A percentile compares a stretch with the other conserved stretches of the same genome.
Evolutionary conservation across 1,140 invertebrate genomes (phyloP).

Genomic region (Lepidotrigona ventralis): DNA sequence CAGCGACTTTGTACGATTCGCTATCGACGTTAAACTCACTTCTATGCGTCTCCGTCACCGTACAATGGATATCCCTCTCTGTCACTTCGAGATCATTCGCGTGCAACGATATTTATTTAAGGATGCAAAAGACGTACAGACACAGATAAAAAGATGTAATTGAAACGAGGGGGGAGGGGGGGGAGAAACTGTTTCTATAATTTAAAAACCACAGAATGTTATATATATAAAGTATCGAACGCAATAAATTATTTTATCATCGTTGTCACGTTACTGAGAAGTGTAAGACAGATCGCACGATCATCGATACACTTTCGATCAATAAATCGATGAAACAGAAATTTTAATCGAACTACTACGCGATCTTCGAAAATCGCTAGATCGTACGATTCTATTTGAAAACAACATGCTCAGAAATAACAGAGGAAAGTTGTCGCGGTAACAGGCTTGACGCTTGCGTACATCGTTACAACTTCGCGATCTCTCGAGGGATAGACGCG

Average conservation of each 20-base stretch:
- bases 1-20: slow-evolving; percentile 49
- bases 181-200: no score
- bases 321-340: not conserved
- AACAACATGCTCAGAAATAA: not conserved
- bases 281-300: not conserved
- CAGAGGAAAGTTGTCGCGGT: no score
- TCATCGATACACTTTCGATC: not conserved
- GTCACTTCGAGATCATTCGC: not conserved
- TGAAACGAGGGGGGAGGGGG: no score
- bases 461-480: not conserved
- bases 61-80: slow-evolving; percentile 7
- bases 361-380: not conserved
- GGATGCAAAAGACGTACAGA: not conserved
- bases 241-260: not conserved
- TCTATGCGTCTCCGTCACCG: not conserved
- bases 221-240: not conserved
- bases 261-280: not conserved
- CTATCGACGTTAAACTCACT: slow-evolving; percentile 49
- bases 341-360: not conserved
- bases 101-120: not conserved
- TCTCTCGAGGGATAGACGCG: not conserved
- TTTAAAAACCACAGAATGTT: not conserved
- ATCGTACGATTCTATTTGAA: not conserved
- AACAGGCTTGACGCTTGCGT: not conserved
- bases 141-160: no score